Percentiles rank a stretch among this genome's conserved stretches.
phyloP scores from a whole-genome alignment of 30 jellyfish, hydroid and myxozoan genomes.

The Turritopsis rubra region DNA sequence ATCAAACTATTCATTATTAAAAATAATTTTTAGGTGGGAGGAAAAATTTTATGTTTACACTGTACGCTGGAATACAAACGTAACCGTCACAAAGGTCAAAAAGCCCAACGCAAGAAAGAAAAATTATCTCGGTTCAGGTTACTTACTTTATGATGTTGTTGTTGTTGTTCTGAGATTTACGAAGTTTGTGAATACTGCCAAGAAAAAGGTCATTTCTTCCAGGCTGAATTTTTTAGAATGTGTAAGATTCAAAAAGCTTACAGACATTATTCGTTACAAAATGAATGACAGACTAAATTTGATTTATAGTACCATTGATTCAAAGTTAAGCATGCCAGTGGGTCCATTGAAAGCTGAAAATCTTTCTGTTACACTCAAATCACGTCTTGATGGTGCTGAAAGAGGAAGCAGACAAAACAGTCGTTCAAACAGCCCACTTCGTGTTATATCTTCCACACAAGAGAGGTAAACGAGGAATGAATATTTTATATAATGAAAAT shows the following conservation, averaged over 20 bases:
- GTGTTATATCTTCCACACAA: not conserved
- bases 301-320: not conserved
- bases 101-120: constrained; percentile 33
- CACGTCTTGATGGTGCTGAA: constrained; percentile 16
- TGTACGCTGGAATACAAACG: constrained; percentile 64
- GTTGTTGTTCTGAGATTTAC: not conserved
- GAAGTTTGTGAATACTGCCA: too few relatives aligned
- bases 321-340: not conserved
- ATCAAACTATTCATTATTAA: too few relatives aligned
- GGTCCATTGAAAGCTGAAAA: constrained; percentile 28
- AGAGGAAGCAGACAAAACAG: constrained; percentile 7
- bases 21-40: constrained; percentile 67
- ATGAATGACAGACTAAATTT: too few relatives aligned
- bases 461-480: constrained; percentile 13
- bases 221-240: too few relatives aligned
- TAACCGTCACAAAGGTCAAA: constrained; percentile 39
- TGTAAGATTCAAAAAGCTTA: too few relatives aligned
- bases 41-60: constrained; percentile 52
- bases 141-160: not conserved
- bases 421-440: constrained; percentile 4
- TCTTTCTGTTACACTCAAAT: constrained; percentile 9
- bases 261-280: too few relatives aligned
- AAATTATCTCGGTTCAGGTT: not conserved
- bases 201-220: too few relatives aligned
- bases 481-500: not conserved